Conservation (phyloP, 2,888 invertebrate genomes). For the Oxystoma pomonae region DNA sequence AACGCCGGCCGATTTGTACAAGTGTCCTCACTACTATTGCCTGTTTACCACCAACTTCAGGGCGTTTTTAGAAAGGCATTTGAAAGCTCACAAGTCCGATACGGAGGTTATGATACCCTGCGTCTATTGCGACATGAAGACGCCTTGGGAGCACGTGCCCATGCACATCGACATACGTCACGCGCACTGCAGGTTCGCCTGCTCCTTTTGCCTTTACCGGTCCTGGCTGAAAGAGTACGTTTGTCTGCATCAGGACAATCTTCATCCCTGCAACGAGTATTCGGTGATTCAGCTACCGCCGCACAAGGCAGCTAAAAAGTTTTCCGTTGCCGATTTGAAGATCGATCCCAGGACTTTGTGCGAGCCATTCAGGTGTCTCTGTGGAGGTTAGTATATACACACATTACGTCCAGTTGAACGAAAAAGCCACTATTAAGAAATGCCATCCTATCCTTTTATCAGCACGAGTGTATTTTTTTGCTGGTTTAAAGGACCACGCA, state of each 20-base stretch:
- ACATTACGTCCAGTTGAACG: no score
- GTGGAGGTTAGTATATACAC: constrained; percentile 2
- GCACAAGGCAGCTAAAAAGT: constrained; percentile 29
- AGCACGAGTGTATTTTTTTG: no score
- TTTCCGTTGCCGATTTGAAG: constrained; percentile 28
- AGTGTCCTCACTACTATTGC: constrained; percentile 55
- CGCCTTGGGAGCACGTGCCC: constrained; percentile 43
- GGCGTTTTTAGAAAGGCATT: constrained; percentile 46
- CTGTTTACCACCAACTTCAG: constrained; percentile 46
- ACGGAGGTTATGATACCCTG: constrained; percentile 45
- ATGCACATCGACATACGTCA: constrained; percentile 61
- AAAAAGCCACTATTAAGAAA: no score
- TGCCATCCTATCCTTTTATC: no score
- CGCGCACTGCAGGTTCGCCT: constrained; percentile 58
- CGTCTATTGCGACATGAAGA: constrained; percentile 50
- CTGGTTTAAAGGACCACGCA: no score
- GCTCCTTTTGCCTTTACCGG: constrained; percentile 65
- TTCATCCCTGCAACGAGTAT: constrained; percentile 30
- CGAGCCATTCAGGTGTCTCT: constrained; percentile 33
- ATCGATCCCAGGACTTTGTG: constrained; percentile 28
- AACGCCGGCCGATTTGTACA: constrained; percentile 48
- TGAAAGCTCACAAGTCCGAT: constrained; percentile 39
- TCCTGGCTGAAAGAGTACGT: constrained; percentile 58
- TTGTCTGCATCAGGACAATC: constrained; percentile 53
- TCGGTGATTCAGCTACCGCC: constrained; percentile 29